Evolutionary conservation across 2,113 vertebrate species (phyloP).

Genomic region (Semicossyphus pulcher): DNA sequence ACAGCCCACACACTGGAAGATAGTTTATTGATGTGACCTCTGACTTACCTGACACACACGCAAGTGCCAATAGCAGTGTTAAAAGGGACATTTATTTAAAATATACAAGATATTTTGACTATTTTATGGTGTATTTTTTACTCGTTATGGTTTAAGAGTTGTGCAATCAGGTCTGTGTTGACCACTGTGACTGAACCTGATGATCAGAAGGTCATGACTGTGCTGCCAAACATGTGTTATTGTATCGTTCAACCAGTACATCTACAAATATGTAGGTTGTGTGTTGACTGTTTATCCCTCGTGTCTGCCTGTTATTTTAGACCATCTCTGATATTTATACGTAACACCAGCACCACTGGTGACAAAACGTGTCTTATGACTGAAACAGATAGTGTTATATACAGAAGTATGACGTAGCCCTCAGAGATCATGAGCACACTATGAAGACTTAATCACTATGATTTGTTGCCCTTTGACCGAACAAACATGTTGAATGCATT

Average conservation of each 20-base stretch:
- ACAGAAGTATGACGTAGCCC: too few relatives aligned
- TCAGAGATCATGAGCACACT: too few relatives aligned
- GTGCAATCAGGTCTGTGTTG: conserved; percentile 52
- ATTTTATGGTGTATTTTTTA: conserved; percentile 20
- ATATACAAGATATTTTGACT: conserved; percentile 19
- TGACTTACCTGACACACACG: conserved; percentile 21
- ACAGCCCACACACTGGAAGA: conserved; percentile 98
- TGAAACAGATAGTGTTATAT: neutral
- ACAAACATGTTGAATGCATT: too few relatives aligned
- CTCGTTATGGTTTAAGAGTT: conserved; percentile 34
- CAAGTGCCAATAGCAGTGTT: conserved; percentile 72
- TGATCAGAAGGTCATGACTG: conserved; percentile 20
- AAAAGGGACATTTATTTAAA: conserved; percentile 19
- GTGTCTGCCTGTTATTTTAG: conserved; percentile 9
- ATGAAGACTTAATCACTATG: too few relatives aligned
- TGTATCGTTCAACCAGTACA: conserved; percentile 24
- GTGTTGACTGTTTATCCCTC: conserved; percentile 15
- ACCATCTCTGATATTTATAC: conserved; percentile 19
- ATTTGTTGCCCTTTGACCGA: too few relatives aligned
- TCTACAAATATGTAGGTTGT: conserved; percentile 17
- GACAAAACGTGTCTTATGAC: conserved; percentile 6
- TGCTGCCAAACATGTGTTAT: conserved; percentile 33
- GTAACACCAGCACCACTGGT: neutral
- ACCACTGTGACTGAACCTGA: conserved; percentile 40
- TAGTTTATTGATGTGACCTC: conserved; percentile 85